These are phyloP conservation scores for Parauchenoglanis ngamensis DNA, from an alignment of 2,797 vertebrate genomes.

Conservation along the genomic window DNA sequence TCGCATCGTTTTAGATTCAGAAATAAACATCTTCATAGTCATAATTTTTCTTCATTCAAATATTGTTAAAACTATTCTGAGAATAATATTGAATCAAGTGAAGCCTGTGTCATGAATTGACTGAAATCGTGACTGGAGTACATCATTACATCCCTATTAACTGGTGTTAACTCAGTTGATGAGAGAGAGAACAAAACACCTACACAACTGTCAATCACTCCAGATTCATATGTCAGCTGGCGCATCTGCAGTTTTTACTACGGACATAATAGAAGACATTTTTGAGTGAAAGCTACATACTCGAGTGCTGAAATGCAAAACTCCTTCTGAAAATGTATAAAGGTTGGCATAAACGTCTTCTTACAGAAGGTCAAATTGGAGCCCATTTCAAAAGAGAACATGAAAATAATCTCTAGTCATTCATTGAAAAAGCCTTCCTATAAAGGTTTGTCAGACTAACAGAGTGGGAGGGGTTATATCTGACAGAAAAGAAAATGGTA, in stretches of 20 bases:
- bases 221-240: neutral
- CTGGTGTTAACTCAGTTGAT: neutral
- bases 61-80: neutral
- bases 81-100: neutral
- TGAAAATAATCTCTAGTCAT: neutral
- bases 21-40: neutral
- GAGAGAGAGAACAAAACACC: neutral
- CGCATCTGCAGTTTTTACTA: neutral
- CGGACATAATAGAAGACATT: neutral
- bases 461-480: slow-evolving; percentile 5
- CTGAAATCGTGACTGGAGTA: neutral
- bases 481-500: slow-evolving; percentile 24
- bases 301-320: neutral
- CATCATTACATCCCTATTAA: neutral
- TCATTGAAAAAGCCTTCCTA: slow-evolving; percentile 11
- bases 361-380: neutral
- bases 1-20: neutral
- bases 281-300: neutral
- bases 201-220: neutral
- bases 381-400: neutral
- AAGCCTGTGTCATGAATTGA: neutral
- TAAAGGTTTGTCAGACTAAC: neutral
- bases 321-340: neutral
- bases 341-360: neutral
- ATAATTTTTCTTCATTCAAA: neutral